A percentile compares a stretch with the other conserved stretches of the same genome.
Conservation (phyloP, 2,113 vertebrate genomes). For the Platysternon megacephalum region DNA sequence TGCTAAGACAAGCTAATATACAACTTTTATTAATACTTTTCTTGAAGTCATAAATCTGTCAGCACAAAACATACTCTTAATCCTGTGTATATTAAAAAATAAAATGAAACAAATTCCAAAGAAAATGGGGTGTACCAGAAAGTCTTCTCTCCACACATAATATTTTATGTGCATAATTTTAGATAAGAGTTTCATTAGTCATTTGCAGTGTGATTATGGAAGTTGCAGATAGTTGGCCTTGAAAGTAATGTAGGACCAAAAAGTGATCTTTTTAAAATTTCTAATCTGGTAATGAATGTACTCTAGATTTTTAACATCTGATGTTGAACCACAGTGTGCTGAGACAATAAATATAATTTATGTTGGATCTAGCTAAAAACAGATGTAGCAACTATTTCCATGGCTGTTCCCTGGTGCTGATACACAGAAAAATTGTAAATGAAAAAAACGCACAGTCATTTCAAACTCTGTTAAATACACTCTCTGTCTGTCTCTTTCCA, state of each 20-base stretch:
- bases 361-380: background rate
- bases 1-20: slow-evolving; percentile 11
- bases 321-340: background rate
- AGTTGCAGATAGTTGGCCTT: background rate
- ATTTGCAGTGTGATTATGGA: background rate
- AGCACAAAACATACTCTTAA: slow-evolving; percentile 30
- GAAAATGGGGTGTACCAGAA: slow-evolving; percentile 21
- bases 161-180: background rate
- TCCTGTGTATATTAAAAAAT: slow-evolving; percentile 49
- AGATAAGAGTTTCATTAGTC: background rate
- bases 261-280: background rate
- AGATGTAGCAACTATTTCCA: background rate
- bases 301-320: background rate
- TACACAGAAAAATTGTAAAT: background rate
- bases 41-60: slow-evolving; percentile 11
- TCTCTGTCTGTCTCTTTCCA: background rate
- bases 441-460: background rate
- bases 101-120: slow-evolving; percentile 6
- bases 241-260: background rate
- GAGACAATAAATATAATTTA: background rate
- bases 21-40: slow-evolving; percentile 15
- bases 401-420: background rate
- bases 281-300: background rate
- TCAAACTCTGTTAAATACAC: background rate
- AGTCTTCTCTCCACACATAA: background rate